phyloP scores from a whole-genome alignment of 2,888 invertebrate species.

The Terebella lapidaria region DNA sequence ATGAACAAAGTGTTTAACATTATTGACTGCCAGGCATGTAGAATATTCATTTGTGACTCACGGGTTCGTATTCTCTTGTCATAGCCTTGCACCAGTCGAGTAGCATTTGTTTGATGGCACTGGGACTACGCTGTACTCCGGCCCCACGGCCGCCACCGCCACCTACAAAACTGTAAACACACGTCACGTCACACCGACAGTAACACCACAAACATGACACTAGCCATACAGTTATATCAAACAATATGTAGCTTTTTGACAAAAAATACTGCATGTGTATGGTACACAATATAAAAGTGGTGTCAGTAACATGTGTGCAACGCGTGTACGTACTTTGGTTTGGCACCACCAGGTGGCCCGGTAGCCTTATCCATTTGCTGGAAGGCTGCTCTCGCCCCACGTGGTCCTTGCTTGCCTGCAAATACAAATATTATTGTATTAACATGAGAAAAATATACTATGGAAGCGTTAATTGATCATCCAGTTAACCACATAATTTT shows the following conservation, averaged over 20 bases:
- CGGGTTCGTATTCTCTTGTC: constrained; percentile 83
- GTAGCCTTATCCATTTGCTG: not conserved
- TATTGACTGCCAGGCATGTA: no score
- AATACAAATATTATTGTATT: no score
- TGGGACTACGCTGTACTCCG: constrained; percentile 82
- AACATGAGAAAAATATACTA: no score
- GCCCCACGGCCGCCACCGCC: constrained; percentile 17
- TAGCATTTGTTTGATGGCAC: constrained; percentile 91
- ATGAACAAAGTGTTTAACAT: no score
- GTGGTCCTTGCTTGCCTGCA: no score
- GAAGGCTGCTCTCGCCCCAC: constrained; percentile 1
- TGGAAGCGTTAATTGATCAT: no score
- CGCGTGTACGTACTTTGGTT: constrained; percentile 1
- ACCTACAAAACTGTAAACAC: not conserved
- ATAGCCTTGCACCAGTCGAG: constrained; percentile 96
- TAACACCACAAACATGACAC: no score
- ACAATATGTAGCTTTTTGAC: not conserved
- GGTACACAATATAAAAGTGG: no score
- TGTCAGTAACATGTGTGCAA: not conserved
- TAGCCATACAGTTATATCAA: no score
- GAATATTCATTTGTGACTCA: not conserved
- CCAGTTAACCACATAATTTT: no score
- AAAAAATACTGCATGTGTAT: not conserved
- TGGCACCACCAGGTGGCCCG: not conserved
- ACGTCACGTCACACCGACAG: not conserved